phyloP scores from a whole-genome alignment of 2,113 vertebrate species.

The Apaloderma vittatum region DNA sequence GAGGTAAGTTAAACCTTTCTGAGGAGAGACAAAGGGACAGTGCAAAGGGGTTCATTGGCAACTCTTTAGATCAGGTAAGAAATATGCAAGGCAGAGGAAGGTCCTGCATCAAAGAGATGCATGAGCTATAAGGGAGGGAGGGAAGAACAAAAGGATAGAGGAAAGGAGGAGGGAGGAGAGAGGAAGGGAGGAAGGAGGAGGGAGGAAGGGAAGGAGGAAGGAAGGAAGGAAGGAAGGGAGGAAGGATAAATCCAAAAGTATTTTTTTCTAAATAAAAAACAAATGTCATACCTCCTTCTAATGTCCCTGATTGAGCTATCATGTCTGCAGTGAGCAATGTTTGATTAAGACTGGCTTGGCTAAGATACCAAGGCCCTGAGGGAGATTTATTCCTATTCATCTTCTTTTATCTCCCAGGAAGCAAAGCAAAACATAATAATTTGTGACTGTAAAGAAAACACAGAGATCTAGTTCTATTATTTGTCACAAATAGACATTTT shows the following conservation, averaged over 20 bases:
- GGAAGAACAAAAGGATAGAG: too few relatives aligned
- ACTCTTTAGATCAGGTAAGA: not conserved
- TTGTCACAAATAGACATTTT: not conserved
- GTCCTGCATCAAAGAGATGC: not conserved
- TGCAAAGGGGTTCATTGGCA: not conserved
- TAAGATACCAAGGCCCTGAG: not conserved
- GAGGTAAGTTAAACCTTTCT: not conserved
- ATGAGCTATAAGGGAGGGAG: too few relatives aligned
- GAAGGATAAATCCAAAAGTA: not conserved
- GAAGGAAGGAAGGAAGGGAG: not conserved
- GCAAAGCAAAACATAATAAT: slow-evolving; percentile 10
- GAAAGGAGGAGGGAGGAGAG: not conserved
- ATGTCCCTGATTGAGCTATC: not conserved
- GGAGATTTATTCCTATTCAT: not conserved
- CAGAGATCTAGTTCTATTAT: not conserved
- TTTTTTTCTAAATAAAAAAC: not conserved
- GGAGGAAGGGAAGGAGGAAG: too few relatives aligned
- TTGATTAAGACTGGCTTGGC: not conserved
- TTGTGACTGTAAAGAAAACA: slow-evolving; percentile 13
- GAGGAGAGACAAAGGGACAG: not conserved
- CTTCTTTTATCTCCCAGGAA: not conserved
- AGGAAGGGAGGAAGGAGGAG: not conserved
- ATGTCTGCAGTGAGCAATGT: not conserved
- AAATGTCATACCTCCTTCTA: not conserved
- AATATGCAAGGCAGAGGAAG: not conserved